phyloP scores from a whole-genome alignment of 2,888 invertebrate species.

The Dynastes hyllus region DNA sequence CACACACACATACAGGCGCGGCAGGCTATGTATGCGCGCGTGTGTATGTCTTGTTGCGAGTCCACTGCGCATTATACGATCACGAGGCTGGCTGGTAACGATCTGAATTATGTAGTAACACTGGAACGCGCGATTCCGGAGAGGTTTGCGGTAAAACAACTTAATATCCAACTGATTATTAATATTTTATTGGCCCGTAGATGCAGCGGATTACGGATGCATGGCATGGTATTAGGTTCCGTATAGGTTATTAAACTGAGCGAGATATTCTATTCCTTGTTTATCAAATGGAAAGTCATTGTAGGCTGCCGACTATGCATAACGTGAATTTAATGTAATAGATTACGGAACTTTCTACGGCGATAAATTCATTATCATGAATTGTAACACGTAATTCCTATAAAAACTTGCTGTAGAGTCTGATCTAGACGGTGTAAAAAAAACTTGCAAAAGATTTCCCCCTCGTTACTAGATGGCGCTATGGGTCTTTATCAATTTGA shows the following conservation, averaged over 20 bases:
- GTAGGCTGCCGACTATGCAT: no score
- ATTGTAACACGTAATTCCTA: no score
- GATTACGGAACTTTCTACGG: no score
- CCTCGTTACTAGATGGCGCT: no score
- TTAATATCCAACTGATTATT: slow-evolving; percentile 41
- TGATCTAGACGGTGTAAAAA: no score
- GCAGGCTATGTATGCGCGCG: not conserved
- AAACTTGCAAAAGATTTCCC: no score
- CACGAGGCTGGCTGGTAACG: slow-evolving; percentile 28
- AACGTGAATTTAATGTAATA: no score
- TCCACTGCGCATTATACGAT: slow-evolving; percentile 23
- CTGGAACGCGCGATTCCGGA: slow-evolving; percentile 24
- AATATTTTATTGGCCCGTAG: slow-evolving; percentile 36
- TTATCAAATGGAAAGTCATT: no score
- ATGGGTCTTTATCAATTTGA: no score
- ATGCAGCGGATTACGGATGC: slow-evolving; percentile 22
- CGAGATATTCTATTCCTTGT: not conserved
- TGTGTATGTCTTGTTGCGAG: slow-evolving; percentile 19
- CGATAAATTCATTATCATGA: no score
- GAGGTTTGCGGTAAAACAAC: slow-evolving; percentile 39
- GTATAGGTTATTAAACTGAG: not conserved
- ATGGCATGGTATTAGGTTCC: slow-evolving; percentile 19
- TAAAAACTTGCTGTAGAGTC: no score
- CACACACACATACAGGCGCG: not conserved
- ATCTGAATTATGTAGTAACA: slow-evolving; percentile 41